phyloP scores from a whole-genome alignment of 2,113 vertebrate genomes.

The Fulmarus glacialis region DNA sequence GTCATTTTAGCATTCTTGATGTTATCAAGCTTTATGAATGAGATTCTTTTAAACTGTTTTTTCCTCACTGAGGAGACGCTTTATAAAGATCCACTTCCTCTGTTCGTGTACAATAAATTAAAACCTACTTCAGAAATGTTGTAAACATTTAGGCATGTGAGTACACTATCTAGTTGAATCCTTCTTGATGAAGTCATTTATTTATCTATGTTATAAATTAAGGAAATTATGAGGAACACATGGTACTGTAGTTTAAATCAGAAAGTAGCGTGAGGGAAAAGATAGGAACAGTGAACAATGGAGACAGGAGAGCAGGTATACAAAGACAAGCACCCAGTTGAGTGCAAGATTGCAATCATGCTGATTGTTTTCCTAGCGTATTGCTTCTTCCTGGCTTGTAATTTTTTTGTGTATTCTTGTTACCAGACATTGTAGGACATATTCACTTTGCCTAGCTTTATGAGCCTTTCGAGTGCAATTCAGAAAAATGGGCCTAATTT shows the following conservation, averaged over 20 bases:
- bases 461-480: neutral
- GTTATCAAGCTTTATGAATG: neutral
- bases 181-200: conserved; percentile 13
- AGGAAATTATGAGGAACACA: conserved; percentile 2
- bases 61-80: neutral
- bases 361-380: neutral
- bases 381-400: neutral
- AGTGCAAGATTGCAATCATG: neutral
- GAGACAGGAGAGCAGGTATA: neutral
- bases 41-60: neutral
- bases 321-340: neutral
- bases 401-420: neutral
- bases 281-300: neutral
- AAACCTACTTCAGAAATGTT: neutral
- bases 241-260: neutral
- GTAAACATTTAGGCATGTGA: neutral
- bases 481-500: neutral
- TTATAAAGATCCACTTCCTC: neutral
- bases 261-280: neutral
- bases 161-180: neutral
- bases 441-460: neutral
- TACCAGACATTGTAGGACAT: neutral
- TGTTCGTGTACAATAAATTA: neutral
- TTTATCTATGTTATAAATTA: neutral
- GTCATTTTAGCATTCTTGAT: neutral